These are phyloP conservation scores for pig (Sus scrofa) DNA, from an alignment of 2,113 vertebrate genomes.

Conservation along the genomic window T2T-Sscrofa CM000818.6:41297001-41297500, in stretches of 20 bases:
- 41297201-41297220: background rate
- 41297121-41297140: background rate
- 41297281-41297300: accelerated
- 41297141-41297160: accelerated
- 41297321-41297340: background rate
- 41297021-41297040: background rate
- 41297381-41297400: background rate
- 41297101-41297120: accelerated
- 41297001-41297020: background rate
- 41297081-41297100: accelerated
- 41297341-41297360: background rate
- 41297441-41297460: background rate
- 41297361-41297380: background rate
- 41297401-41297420: background rate
- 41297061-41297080: background rate
- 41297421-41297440: background rate
- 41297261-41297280: accelerated
- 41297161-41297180: accelerated
- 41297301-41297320: background rate
- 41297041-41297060: accelerated
- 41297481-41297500: background rate
- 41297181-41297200: accelerated
- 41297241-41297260: background rate
- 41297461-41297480: background rate
- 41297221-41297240: background rate